Base-by-base conservation (phyloP, 2,113 vertebrate species). In the Cyprinodon tularosa region DNA sequence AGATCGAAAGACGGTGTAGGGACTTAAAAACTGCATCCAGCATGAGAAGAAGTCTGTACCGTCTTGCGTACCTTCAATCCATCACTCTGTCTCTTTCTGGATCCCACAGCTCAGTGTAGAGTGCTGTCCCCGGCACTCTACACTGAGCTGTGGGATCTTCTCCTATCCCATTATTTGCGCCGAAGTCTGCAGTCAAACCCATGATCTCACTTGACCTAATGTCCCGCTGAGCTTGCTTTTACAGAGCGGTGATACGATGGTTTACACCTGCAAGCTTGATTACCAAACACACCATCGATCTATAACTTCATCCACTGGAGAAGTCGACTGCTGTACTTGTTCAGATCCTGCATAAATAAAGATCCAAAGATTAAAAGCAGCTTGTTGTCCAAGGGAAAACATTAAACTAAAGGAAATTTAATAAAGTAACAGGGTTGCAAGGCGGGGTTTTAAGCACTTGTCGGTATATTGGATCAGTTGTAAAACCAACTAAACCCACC, bases 101-200 rank as follows among this genome's bases (percentile, higher is more conserved):
- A n/a, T n/a, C n/a, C n/a, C n/a, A n/a, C n/a, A n/a, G n/a, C n/a
- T n/a, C n/a, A n/a, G n/a, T n/a, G n/a, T n/a, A n/a, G n/a, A n/a
- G n/a, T n/a, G n/a, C 73, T 82, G 70, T 76, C 68, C 17, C 86
- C 76, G 77, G 74, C 62, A 12, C 73, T 88, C 66, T 64, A 75
- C 47, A 17, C 74, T 85, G 83, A 83, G 86, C 85, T 63, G 59
- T 36, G 64, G 64, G 82, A 87, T 84, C 83, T 42, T n/a, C 81
- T 64, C 71, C 59, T 68, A 91, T 91, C 91, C 57, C 82, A 91
- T 91, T 89, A 91, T 91, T 83, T 57, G 78, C 66, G 67, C 66
- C 82, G 14, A 57, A 71, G 85, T 84, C 77, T 62, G 74, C 70
- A 20, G 78, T 77, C 47, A 22, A 71, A 77, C 64, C 78, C n/a